Base-by-base conservation (phyloP, 2,888 invertebrate species). In the Torymus tubicola region DNA sequence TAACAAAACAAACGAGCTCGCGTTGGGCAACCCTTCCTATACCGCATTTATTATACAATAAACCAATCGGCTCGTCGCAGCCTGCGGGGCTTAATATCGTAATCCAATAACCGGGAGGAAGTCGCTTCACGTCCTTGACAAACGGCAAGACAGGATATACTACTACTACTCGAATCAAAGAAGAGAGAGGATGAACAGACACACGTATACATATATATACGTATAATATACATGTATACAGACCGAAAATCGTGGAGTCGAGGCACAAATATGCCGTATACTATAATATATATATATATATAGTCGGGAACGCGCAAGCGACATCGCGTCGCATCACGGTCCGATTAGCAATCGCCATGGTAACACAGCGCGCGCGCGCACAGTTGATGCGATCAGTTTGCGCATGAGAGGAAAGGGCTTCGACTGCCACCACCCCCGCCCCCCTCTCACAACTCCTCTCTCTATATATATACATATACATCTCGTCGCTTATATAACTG, bases 261-360 rank as follows among this genome's bases (percentile, higher is more conserved):
- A 89, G 89, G 90, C 88, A 69, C 81, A 84, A 77, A 81, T 81
- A 77, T 69, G 74, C 74, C 70, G n/a, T n/a, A n/a, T n/a, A n/a
- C n/a, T n/a, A n/a, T n/a, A n/a, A n/a, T n/a, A n/a, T n/a, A 8
- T 42, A 1, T 31, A 31, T 0, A 4, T 31, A 8, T 8, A 8
- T 1, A 8, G 42, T 1, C 42, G 42, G 81, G 74, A 74, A 80
- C 76, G 83, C 80, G 81, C 80, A 81, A 83, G 16, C 24, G 50
- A 5, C 18, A 61, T 90, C 89, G 88, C 89, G 88, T 42, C 42
- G 86, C 86, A 88, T 87, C 90, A 91, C 91, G 91, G 90, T 89
- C 90, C 91, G 92, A 92, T 92, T 92, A 92, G 92, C 92, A 92
- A 92, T 93, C 92, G 91, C 92, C 92, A 92, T 92, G 92, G 92